Conservation (phyloP, 2,113 vertebrate genomes). For the Podocnemis expansa region DNA sequence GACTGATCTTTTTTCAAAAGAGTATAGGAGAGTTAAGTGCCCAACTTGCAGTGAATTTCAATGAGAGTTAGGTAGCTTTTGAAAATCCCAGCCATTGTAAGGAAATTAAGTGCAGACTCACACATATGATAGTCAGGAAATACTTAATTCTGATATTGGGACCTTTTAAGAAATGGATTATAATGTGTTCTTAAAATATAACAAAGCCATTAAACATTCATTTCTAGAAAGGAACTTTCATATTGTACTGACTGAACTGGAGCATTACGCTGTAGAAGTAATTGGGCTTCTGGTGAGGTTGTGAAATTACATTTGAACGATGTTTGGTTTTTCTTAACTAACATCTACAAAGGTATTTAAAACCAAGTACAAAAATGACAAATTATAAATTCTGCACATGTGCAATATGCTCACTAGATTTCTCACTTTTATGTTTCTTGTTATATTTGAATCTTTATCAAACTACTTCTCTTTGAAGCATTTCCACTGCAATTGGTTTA, state of each 20-base stretch:
- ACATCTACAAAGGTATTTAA: not conserved
- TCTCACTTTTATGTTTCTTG: not conserved
- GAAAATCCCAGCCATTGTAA: not conserved
- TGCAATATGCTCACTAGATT: constrained; percentile 22
- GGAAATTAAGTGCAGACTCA: not conserved
- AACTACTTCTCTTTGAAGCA: constrained; percentile 21
- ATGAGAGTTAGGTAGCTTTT: not conserved
- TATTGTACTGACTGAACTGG: not conserved
- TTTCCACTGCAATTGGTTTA: not conserved
- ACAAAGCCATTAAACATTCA: not conserved
- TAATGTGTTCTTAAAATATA: not conserved
- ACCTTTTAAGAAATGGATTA: not conserved
- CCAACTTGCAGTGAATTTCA: not conserved
- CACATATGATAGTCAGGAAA: not conserved
- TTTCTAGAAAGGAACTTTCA: not conserved
- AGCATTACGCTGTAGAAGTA: not conserved
- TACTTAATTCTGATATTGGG: not conserved
- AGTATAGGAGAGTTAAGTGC: not conserved
- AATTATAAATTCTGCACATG: constrained; percentile 25
- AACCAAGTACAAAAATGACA: not conserved
- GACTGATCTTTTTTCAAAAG: not conserved
- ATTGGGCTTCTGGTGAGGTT: not conserved
- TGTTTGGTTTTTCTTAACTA: not conserved
- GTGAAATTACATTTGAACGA: not conserved
- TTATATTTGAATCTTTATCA: constrained; percentile 35